phyloP scores from a whole-genome alignment of 1,140 invertebrate species.

The Conus betulinus region DNA sequence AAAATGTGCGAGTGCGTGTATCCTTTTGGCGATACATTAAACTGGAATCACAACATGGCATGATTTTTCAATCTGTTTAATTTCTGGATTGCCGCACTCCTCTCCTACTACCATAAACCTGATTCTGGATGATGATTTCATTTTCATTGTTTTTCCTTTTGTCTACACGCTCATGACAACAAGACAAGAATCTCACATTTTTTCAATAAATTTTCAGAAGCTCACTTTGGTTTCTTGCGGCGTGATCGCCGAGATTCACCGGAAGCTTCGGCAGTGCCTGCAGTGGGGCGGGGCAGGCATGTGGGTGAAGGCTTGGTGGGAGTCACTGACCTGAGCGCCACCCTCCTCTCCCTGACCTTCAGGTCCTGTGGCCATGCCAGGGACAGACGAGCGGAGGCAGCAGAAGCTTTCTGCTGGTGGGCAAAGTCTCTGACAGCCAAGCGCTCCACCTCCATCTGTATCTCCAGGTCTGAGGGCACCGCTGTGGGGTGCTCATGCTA shows the following conservation, averaged over 20 bases:
- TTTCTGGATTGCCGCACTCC: too few species aligned
- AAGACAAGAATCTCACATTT: neutral
- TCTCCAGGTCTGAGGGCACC: conserved; percentile 69
- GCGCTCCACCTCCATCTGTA: conserved; percentile 72
- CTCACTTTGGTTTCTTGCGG: conserved; percentile 24
- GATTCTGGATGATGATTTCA: neutral
- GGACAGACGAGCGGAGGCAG: neutral
- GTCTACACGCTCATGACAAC: too few species aligned
- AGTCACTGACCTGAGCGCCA: neutral
- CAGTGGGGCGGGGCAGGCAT: neutral
- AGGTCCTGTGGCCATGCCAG: neutral
- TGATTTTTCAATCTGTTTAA: too few species aligned
- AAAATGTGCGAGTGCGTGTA: too few species aligned
- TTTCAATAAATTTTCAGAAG: neutral
- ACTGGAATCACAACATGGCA: too few species aligned
- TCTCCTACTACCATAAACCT: too few species aligned
- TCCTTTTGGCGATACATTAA: too few species aligned
- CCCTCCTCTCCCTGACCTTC: neutral
- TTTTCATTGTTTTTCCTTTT: neutral
- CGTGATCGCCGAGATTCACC: neutral
- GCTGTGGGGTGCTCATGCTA: neutral
- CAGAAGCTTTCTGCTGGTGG: conserved; percentile 41
- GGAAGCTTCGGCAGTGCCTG: conserved; percentile 4
- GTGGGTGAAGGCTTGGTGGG: neutral
- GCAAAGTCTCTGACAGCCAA: conserved; percentile 70